phyloP scores from a whole-genome alignment of 1,140 invertebrate genomes.

The Tetragnatha versicolor region DNA sequence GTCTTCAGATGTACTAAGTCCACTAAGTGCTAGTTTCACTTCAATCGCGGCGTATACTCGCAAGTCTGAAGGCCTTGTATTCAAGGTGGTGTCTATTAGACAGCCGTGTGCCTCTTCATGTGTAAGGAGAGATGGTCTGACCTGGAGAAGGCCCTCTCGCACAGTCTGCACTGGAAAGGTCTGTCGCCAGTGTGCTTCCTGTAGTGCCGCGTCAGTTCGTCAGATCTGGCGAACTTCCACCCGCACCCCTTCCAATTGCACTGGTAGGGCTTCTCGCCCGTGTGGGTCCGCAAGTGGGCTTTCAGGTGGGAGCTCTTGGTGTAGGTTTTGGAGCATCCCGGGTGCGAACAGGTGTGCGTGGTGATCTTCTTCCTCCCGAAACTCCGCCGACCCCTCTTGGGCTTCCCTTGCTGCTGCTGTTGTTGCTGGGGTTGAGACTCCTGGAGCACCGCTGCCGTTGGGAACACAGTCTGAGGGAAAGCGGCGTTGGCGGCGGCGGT shows the following conservation, averaged over 20 bases:
- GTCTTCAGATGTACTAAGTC: too few relatives aligned
- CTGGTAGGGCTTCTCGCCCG: constrained; percentile 71
- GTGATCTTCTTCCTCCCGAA: constrained; percentile 66
- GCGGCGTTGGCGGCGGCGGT: not conserved
- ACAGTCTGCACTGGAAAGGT: constrained; percentile 64
- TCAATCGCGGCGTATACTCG: too few relatives aligned
- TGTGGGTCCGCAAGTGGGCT: constrained; percentile 73
- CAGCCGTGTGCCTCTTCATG: constrained; percentile 65
- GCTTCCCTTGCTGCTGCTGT: constrained; percentile 12
- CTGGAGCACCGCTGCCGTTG: not conserved
- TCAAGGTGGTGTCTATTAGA: constrained; percentile 50
- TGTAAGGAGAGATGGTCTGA: constrained; percentile 68
- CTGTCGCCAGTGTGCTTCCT: constrained; percentile 65
- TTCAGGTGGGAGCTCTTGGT: constrained; percentile 78
- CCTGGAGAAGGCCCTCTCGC: constrained; percentile 67
- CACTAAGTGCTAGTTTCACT: too few relatives aligned
- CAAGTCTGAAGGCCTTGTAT: too few relatives aligned
- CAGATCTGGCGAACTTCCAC: constrained; percentile 71
- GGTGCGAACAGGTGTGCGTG: constrained; percentile 72
- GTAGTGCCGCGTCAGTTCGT: constrained; percentile 69
- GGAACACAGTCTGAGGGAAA: constrained; percentile 41
- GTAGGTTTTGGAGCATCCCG: constrained; percentile 76
- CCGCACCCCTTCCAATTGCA: constrained; percentile 70
- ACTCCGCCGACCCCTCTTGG: constrained; percentile 62
- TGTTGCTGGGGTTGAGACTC: not conserved